Evolutionary conservation across 2,888 invertebrate species (phyloP), one percentile per base, ranked within the genome.

Genomic region (Magallana nippona): DNA sequence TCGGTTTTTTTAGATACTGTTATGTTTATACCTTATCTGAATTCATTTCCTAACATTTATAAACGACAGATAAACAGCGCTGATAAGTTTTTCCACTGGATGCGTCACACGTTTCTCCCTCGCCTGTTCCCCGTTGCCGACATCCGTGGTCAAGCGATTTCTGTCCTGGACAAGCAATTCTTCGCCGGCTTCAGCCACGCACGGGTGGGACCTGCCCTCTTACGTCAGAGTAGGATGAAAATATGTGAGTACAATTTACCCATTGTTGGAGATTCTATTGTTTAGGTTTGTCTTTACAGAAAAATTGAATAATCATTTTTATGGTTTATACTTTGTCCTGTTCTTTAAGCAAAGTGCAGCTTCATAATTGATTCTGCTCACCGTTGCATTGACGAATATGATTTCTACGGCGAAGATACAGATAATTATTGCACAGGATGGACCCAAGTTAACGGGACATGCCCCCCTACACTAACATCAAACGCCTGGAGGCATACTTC

Each of bases 181-280:
- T 84, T 88, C 22, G 63, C 84, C 22, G 90, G 90, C 82, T 81
- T 89, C 79, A 87, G 83, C 10, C 89, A 87, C 81, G 86, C 87
- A 27, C 84, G 91, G 15, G 89, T 91, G 55, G 92, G 92, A 17
- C 91, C 92, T 0, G 89, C 90, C 1, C 81, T 91, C 27, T 83
- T 92, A n/a, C 84, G 92, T 57, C 91, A 92, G 77, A 83, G 89
- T 10, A 84, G 91, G 78, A 87, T 89, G 63, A 86, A 80, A 71
- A 22, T 77, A 78, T 85, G 90, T 89, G 82, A 78, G 58, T 81
- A 81, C 60, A 80, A 3, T 17, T 62, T 11, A 44, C 44, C 8
- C 5, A 44, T 44, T 44, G 44, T 44, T 44, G 44, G 8, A 44
- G 44, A 44, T 32, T 32, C 32, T 32, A 5, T 32, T 44, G 44